Conservation (phyloP, 2,113 vertebrate species). For the Perca schrenkii region DNA sequence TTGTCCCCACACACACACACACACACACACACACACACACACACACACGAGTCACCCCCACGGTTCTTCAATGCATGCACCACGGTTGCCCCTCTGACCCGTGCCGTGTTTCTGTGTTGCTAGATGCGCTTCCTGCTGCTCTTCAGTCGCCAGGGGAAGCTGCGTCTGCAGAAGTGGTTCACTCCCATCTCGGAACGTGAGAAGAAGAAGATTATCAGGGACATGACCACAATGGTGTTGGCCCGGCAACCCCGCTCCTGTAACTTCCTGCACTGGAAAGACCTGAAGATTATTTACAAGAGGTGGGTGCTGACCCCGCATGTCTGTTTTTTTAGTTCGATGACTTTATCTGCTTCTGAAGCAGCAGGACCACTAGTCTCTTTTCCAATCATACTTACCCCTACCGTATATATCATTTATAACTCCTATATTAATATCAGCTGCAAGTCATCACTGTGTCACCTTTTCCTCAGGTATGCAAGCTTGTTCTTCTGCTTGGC, state of each 20-base stretch:
- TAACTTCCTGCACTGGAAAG: slow-evolving; percentile 97
- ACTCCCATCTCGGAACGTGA: slow-evolving; percentile 92
- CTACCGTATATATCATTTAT: neutral
- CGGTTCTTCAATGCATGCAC: neutral
- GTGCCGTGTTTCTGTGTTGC: neutral
- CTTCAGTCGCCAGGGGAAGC: slow-evolving; percentile 97
- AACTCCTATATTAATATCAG: too few relatives aligned
- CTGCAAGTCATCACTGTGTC: neutral
- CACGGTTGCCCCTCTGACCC: neutral
- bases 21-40: too few relatives aligned
- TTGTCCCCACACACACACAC: too few relatives aligned
- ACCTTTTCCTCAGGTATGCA: slow-evolving; percentile 88
- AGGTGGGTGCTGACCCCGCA: slow-evolving; percentile 79
- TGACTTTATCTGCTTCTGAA: neutral
- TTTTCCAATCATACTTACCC: neutral
- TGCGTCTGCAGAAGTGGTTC: slow-evolving; percentile 98
- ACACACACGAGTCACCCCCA: neutral
- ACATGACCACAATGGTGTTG: slow-evolving; percentile 93
- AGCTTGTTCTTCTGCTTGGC: slow-evolving; percentile 98
- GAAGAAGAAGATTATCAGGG: slow-evolving; percentile 94
- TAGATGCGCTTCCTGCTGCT: slow-evolving; percentile 97
- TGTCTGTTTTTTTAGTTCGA: neutral
- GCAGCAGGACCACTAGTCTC: neutral
- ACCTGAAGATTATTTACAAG: slow-evolving; percentile 98
- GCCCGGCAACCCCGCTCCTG: slow-evolving; percentile 91